Evolutionary conservation across 1,140 invertebrate species (phyloP).

Genomic region (Steinernema feltiae): DNA sequence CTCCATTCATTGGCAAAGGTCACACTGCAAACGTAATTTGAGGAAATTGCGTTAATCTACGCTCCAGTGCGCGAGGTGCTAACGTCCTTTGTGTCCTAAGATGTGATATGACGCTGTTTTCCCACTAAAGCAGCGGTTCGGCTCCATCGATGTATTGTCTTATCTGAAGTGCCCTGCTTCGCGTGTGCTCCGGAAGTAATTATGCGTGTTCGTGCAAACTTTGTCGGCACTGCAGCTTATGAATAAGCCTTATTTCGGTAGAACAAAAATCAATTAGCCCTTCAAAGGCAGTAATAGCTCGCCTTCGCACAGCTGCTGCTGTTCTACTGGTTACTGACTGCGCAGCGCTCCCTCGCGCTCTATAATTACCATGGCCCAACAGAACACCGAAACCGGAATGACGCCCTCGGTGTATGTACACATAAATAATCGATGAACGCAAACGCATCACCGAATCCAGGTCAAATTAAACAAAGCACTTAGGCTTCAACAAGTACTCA

Average conservation of each 20-base stretch:
- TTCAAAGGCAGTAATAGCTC: constrained; percentile 1
- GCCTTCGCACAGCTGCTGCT: constrained; percentile 4
- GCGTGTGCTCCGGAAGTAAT: background rate
- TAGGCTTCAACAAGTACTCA: constrained; percentile 29
- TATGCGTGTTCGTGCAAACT: background rate
- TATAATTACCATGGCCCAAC: constrained; percentile 4
- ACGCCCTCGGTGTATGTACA: constrained; percentile 14
- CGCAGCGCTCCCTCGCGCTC: background rate
- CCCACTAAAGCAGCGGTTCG: background rate
- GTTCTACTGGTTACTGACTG: constrained; percentile 11
- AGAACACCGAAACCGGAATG: background rate
- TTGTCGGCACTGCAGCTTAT: background rate
- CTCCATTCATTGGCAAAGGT: constrained; percentile 15
- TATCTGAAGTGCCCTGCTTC: background rate
- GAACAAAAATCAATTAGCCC: constrained; percentile 13
- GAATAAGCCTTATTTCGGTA: constrained; percentile 6
- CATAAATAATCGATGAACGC: constrained; percentile 10
- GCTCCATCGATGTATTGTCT: background rate
- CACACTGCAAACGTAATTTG: background rate
- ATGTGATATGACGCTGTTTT: background rate
- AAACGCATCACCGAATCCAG: constrained; percentile 4
- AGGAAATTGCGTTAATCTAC: background rate
- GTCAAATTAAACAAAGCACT: constrained; percentile 1
- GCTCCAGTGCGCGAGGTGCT: background rate
- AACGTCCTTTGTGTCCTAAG: background rate